Percentiles rank a stretch among this genome's conserved stretches.
phyloP scores from a whole-genome alignment of 2,797 vertebrate species.

The Macroramphosus scolopax region DNA sequence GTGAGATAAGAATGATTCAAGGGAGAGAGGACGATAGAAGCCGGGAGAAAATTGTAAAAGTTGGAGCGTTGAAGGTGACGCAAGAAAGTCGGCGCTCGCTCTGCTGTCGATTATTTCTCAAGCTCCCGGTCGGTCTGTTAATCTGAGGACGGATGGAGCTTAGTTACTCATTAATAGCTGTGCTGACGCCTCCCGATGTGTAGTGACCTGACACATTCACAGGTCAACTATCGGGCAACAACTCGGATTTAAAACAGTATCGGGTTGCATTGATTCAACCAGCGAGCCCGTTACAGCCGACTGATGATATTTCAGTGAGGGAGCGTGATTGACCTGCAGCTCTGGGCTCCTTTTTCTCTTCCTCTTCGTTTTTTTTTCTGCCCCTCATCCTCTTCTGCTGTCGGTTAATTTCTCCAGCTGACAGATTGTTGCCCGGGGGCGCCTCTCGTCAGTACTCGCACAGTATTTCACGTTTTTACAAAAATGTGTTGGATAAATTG shows the following conservation, averaged over 20 bases:
- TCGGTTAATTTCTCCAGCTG: constrained; percentile 20
- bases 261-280: no score
- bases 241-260: no score
- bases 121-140: constrained; percentile 27
- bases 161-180: constrained; percentile 43
- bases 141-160: constrained; percentile 38
- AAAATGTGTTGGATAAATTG: constrained; percentile 14
- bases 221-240: constrained; percentile 26
- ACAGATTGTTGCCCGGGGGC: constrained; percentile 12
- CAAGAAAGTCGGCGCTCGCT: constrained; percentile 32
- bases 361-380: no score
- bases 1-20: background rate
- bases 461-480: constrained; percentile 11
- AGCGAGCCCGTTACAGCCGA: no score
- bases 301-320: constrained; percentile 5
- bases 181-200: constrained; percentile 33
- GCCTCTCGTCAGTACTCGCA: constrained; percentile 9
- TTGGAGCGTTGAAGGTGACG: constrained; percentile 11
- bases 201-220: constrained; percentile 32
- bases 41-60: constrained; percentile 4
- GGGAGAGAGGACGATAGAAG: constrained; percentile 2
- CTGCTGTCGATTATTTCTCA: constrained; percentile 45
- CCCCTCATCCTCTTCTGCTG: no score
- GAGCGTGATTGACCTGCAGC: constrained; percentile 12
- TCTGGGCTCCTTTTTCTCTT: background rate